A percentile compares a stretch with the other conserved stretches of the same genome.
These are phyloP conservation scores for Antechinus flavipes DNA, from an alignment of 2,113 vertebrate species.

Conservation along the genomic window DNA sequence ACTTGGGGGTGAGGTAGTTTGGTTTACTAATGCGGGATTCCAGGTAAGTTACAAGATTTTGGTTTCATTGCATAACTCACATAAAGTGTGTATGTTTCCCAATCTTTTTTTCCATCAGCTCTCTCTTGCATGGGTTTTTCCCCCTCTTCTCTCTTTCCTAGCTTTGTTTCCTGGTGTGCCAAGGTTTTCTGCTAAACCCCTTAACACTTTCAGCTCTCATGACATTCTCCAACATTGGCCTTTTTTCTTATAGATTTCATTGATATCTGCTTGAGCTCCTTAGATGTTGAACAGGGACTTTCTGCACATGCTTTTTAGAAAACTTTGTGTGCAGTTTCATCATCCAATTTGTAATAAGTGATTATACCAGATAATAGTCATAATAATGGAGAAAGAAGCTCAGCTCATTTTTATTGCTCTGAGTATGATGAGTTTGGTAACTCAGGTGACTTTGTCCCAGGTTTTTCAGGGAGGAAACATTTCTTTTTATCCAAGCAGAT, in stretches of 20 bases:
- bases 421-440: not conserved
- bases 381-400: not conserved
- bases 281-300: not conserved
- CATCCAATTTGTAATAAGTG: not conserved
- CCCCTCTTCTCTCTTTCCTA: not conserved
- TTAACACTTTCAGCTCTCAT: not conserved
- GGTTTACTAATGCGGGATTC: not conserved
- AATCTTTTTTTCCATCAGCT: not conserved
- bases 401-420: not conserved
- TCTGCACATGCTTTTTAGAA: not conserved
- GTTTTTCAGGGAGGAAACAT: not conserved
- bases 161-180: not conserved
- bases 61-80: not conserved
- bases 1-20: not conserved
- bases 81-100: not conserved
- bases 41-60: not conserved
- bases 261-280: rapidly evolving
- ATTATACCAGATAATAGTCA: not conserved
- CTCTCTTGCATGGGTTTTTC: not conserved
- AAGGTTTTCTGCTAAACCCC: not conserved
- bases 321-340: not conserved
- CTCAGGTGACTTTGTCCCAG: not conserved
- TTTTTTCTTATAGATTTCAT: not conserved
- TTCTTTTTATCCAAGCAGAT: not conserved
- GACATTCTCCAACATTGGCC: not conserved